These are phyloP conservation scores for Platerodrilus igneus DNA, from an alignment of 2,888 invertebrate species.

Conservation along the genomic window DNA sequence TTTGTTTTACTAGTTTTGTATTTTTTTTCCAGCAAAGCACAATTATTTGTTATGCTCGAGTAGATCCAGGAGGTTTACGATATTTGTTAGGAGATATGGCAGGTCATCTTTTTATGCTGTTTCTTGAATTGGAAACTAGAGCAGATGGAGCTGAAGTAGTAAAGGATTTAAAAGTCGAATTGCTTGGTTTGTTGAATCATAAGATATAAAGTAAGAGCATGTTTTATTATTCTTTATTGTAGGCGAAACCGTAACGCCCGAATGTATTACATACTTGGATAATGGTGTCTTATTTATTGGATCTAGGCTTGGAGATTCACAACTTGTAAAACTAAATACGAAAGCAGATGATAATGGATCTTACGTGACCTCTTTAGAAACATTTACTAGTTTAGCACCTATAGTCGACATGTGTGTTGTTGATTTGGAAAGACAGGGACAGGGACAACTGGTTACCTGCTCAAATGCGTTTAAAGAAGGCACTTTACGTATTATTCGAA, in stretches of 20 bases:
- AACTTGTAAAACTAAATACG: conserved; percentile 83
- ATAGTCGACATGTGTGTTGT: conserved; percentile 98
- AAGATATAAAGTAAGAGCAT: conserved; percentile 2
- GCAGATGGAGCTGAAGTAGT: conserved; percentile 73
- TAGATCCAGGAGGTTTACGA: conserved; percentile 84
- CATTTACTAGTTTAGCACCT: conserved; percentile 94
- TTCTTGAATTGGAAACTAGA: conserved; percentile 79
- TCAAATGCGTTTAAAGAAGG: conserved; percentile 98
- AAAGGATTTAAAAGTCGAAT: conserved; percentile 89
- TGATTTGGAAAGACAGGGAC: conserved; percentile 93
- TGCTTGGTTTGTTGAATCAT: conserved; percentile 57
- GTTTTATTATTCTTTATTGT: conserved; percentile 15
- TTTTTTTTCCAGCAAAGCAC: conserved; percentile 73
- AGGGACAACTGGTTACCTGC: conserved; percentile 96
- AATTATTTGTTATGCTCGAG: conserved; percentile 90
- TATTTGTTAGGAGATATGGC: conserved; percentile 93
- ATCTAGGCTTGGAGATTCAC: conserved; percentile 94
- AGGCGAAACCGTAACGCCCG: conserved; percentile 90
- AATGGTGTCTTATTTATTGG: conserved; percentile 97
- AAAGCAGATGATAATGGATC: conserved; percentile 80
- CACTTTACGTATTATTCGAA: conserved; percentile 91
- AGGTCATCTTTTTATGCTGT: conserved; percentile 92
- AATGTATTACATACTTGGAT: conserved; percentile 96
- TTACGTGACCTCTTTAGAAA: conserved; percentile 92
- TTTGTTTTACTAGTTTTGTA: no score